A percentile compares a stretch with the other conserved stretches of the same genome.
Conservation (phyloP, 1,140 invertebrate species). For the Eubasilissa regina region DNA sequence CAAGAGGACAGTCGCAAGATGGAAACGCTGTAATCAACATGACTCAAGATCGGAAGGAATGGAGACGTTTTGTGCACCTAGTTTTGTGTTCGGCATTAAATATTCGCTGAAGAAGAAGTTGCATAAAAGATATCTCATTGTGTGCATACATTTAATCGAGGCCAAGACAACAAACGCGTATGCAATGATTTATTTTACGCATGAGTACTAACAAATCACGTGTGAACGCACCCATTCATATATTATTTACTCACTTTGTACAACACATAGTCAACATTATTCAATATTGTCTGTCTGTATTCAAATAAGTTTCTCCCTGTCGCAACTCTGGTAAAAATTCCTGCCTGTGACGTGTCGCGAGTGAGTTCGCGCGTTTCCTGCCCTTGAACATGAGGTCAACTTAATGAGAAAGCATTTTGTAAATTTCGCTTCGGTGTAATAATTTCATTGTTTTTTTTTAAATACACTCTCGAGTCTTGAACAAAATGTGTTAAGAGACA, state of each 20-base stretch:
- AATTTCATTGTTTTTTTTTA: too few relatives aligned
- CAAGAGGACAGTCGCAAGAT: too few relatives aligned
- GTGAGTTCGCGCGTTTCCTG: constrained; percentile 3
- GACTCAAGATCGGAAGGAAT: too few relatives aligned
- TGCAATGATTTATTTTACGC: constrained; percentile 13
- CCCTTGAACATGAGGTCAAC: not conserved
- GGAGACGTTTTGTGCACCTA: too few relatives aligned
- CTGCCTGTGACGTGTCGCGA: constrained; percentile 2
- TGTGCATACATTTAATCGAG: not conserved
- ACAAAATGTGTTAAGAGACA: too few relatives aligned
- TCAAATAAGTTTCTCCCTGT: not conserved
- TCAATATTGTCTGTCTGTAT: not conserved
- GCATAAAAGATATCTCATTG: too few relatives aligned
- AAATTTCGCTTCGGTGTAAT: too few relatives aligned
- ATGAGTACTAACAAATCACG: constrained; percentile 3
- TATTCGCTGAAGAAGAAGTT: too few relatives aligned
- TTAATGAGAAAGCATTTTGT: too few relatives aligned
- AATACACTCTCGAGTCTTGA: too few relatives aligned
- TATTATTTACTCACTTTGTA: not conserved
- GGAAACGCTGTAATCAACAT: too few relatives aligned
- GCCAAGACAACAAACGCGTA: not conserved
- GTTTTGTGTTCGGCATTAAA: too few relatives aligned
- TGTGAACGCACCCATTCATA: constrained; percentile 11
- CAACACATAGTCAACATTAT: not conserved
- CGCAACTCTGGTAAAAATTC: not conserved